Percentiles rank a stretch among this genome's conserved stretches.
Evolutionary conservation across 2,888 invertebrate genomes (phyloP).

Genomic region (Pedicia rivosa): DNA sequence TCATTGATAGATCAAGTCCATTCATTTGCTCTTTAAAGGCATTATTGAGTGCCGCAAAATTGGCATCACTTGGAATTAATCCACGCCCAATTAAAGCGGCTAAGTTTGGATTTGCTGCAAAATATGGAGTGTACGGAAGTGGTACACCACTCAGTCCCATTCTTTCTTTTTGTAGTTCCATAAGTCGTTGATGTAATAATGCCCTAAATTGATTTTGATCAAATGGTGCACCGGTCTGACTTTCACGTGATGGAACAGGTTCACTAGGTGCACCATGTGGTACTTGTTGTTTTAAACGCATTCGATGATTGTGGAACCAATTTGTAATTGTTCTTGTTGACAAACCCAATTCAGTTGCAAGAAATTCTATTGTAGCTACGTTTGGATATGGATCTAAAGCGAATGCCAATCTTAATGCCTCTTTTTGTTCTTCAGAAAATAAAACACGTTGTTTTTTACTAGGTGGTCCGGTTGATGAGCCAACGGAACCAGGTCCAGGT

Average conservation of each 20-base stretch:
- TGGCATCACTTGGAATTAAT: conserved; percentile 41
- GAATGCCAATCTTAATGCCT: conserved; percentile 85
- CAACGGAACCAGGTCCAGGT: conserved; percentile 46
- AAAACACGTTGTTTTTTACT: conserved; percentile 89
- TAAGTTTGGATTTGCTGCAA: conserved; percentile 57
- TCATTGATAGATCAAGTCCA: conserved; percentile 78
- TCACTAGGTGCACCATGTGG: conserved; percentile 60
- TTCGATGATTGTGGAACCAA: conserved; percentile 99
- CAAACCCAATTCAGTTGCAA: conserved; percentile 79
- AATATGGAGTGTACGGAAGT: conserved; percentile 60
- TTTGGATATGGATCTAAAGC: conserved; percentile 95
- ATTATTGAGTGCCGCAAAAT: conserved; percentile 36
- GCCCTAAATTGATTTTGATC: conserved; percentile 86
- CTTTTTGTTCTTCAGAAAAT: conserved; percentile 97
- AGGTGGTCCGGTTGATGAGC: conserved; percentile 49
- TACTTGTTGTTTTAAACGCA: conserved; percentile 87
- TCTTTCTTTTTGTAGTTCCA: conserved; percentile 74
- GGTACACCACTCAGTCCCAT: conserved; percentile 64
- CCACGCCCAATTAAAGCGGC: conserved; percentile 61
- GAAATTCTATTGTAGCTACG: conserved; percentile 87
- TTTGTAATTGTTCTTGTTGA: conserved; percentile 95
- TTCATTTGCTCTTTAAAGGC: conserved; percentile 65
- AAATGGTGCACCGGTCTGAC: conserved; percentile 57
- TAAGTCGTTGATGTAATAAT: conserved; percentile 71
- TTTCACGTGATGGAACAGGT: conserved; percentile 55